Base-by-base conservation (phyloP, 1,140 invertebrate species). In the Gryllus bimaculatus region DNA sequence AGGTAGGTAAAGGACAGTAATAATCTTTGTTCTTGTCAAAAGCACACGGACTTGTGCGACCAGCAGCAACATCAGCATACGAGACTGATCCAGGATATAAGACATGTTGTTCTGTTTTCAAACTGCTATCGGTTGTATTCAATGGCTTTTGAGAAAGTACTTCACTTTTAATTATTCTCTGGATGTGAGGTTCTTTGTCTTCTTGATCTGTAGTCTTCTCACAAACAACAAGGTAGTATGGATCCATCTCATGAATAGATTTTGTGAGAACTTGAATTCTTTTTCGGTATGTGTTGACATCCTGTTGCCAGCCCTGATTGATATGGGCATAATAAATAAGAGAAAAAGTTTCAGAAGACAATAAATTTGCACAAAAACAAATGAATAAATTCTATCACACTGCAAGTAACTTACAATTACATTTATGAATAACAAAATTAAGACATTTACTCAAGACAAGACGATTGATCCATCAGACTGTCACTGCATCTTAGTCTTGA, bases 201-300 rank as follows among this genome's bases (percentile, higher is more conserved):
- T 39, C 26, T 39, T 39, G 26, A 39, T 39, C 26, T 39, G 26
- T 39, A 39, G 73, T 39, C 76, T 75, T 78, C 78, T 78, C 78
- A 39, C 20, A 66, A 47, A 78, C 75, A 73, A 82, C 79, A 47
- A 82, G 80, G 74, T 82, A 91, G 89, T 92, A 89, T 82, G 93
- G 92, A 88, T 94, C 93, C 88, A 92, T 85, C 83, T 87, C 87
- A 86, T 90, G 90, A 87, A 93, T 92, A 83, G 90, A 88, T 85
- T 89, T 88, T 83, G 88, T 87, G 87, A 93, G 88, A 84, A 88
- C 78, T 78, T 80, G 81, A 39, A 80, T 80, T 47, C 78, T 78
- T 54, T 81, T 77, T 77, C 81, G 79, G 75, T 80, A 81, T 49
- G 74, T 73, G 48, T 80, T 74, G 76, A 80, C 78, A 13, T 82